Base-by-base conservation (phyloP, 1,140 invertebrate species). In the Saccostrea echinata region DNA sequence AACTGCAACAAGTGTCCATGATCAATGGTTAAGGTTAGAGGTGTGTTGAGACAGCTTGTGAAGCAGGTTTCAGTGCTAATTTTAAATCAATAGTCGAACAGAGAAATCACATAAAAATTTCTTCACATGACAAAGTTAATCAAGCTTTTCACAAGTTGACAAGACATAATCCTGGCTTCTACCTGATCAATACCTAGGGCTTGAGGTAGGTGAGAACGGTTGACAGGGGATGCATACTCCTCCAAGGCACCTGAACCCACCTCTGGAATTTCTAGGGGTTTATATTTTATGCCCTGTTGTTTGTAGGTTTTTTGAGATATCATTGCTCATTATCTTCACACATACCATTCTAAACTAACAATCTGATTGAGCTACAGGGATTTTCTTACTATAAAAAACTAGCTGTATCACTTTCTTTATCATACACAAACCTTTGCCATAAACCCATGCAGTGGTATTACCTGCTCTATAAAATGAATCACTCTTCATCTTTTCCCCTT, bases 111-210 rank as follows among this genome's bases (percentile, higher is more conserved):
- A 76, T 11, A 76, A 27, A 16, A 24, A 30, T 33, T 13, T 76
- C 30, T 30, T 35, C 27, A 76, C 24, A 76, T 24, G 27, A 30
- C 27, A 16, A 57, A 61, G 55, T 61, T n/a, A 18, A 33, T 3
- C 27, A 33, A 76, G 30, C 68, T 33, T 71, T 24, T 30, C 68
- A 76, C 68, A 76, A 12, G 30, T 76, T 76, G 68, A 76, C 68
- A 30, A 76, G 30, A 76, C 68, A 33, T 16, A 43, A 43, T 61
- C 55, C 13, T 0, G 21, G 55, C 64, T 30, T 30, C 27, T 61
- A 21, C 24, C 27, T 76, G 68, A 76, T 76, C 27, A 43, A 43
- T 24, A 64, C 57, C 18, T 24, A 21, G 1, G 24, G 57, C 57
- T 64, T 6, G 21, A 1, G 18, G 21, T 21, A 8, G 24, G 57